These are phyloP conservation scores for Oxyteleia sp. DNA, from an alignment of 2,888 invertebrate genomes.

Conservation along the genomic window DNA sequence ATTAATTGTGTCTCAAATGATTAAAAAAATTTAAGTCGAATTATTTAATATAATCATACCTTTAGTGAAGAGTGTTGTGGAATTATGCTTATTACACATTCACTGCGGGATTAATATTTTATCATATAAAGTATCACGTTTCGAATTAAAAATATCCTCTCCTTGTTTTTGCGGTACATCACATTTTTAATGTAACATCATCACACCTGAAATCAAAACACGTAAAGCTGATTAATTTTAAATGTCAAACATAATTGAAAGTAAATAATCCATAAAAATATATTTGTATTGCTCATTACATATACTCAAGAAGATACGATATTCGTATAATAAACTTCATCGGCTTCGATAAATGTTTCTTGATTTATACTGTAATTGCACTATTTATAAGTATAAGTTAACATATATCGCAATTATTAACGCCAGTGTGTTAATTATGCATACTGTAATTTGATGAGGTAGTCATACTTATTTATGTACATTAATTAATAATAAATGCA, in stretches of 20 bases:
- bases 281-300: neutral
- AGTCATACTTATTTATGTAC: constrained; percentile 40
- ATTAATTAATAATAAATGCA: constrained; percentile 35
- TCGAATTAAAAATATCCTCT: neutral
- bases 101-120: neutral
- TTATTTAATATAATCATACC: too few species aligned
- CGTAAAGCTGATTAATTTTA: constrained; percentile 10
- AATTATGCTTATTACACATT: too few species aligned
- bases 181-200: neutral
- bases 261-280: neutral
- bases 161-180: neutral
- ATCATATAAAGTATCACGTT: neutral
- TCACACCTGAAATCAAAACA: neutral
- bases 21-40: too few species aligned
- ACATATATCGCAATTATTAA: constrained; percentile 8
- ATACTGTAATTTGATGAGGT: constrained; percentile 6
- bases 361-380: constrained; percentile 40
- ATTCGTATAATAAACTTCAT: constrained; percentile 17
- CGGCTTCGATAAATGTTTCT: constrained; percentile 7
- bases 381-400: constrained; percentile 33
- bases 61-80: too few species aligned
- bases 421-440: constrained; percentile 30
- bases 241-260: constrained; percentile 5
- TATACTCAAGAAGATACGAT: neutral
- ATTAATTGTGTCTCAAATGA: too few species aligned